Percentiles rank a stretch among this genome's conserved stretches.
Conservation (phyloP, 2,113 vertebrate genomes). For the Neopipo cinnamomea region DNA sequence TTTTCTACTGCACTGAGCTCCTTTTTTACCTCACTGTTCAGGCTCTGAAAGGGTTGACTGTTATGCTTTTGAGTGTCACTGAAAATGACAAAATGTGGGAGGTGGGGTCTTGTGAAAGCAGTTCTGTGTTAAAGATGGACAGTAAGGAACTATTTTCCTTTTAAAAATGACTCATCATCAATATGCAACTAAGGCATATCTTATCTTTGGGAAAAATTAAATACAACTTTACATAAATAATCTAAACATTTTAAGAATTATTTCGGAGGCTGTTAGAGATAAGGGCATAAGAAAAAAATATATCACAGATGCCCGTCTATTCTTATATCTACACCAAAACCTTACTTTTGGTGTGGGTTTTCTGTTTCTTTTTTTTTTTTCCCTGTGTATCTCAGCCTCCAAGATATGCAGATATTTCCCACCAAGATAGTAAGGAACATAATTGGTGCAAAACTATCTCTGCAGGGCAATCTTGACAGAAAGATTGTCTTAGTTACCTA, state of each 20-base stretch:
- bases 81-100: neutral
- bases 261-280: neutral
- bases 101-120: neutral
- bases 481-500: neutral
- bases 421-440: neutral
- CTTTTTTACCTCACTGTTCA: neutral
- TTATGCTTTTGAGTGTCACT: neutral
- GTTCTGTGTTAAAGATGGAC: neutral
- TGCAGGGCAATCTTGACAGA: neutral
- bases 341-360: neutral
- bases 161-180: neutral
- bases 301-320: neutral
- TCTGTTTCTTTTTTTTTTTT: neutral
- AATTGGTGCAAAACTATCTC: neutral
- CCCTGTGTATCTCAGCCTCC: neutral
- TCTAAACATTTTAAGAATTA: neutral
- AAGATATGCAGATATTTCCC: neutral
- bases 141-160: neutral
- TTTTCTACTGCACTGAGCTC: neutral
- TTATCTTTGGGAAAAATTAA: neutral
- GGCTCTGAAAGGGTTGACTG: neutral
- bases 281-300: neutral
- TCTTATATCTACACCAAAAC: neutral
- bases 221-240: neutral
- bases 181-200: neutral